Evolutionary conservation across 2,113 vertebrate species (phyloP), one percentile per base, ranked within the genome.

Genomic region (Corythornis cristatus): DNA sequence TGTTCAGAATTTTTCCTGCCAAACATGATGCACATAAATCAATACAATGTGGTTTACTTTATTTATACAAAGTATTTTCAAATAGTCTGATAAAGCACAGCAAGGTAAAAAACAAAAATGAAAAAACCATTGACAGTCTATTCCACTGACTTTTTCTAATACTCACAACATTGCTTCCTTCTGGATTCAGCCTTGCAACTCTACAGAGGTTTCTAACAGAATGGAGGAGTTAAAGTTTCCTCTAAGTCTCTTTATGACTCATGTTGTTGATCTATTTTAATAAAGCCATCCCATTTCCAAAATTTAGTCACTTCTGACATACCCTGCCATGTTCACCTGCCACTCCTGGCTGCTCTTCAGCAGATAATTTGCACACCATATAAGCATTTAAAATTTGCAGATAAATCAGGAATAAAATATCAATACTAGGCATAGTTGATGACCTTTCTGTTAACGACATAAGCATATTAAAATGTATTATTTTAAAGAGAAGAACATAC

Each of bases 191-290:
- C 12, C 13, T 82, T 58, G 40, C 25, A 35, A 65, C 7, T 28
- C 61, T 93, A 51, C 16, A 40, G 31, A 83, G 53, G 9, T 51
- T 92, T 92, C 70, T 73, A 21, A 48, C 72, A 89, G 35, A 25
- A 35, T 71, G 40, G 20, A 88, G 42, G 43, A 86, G 58, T 42
- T 73, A 77, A 84, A 95, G 79, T 89, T 91, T 92, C 68, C 45
- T 81, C 92, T 76, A 93, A 80, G 84, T 93, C 95, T 90, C 77
- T 79, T 93, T 85, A 62, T 51, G 66, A 83, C 56, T 93, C 64
- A 80, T 50, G 70, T 83, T 93, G 88, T 83, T 85, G 62, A 70
- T 94, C 96, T 98, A 97, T 97, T 97, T 98, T 96, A 96, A 96
- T 96, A 88, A 75, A 94, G 89, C 46, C 64, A 20, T 95, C 89